These are phyloP conservation scores for Vanessa cardui DNA, from an alignment of 2,888 invertebrate species.

Conservation along the genomic window DNA sequence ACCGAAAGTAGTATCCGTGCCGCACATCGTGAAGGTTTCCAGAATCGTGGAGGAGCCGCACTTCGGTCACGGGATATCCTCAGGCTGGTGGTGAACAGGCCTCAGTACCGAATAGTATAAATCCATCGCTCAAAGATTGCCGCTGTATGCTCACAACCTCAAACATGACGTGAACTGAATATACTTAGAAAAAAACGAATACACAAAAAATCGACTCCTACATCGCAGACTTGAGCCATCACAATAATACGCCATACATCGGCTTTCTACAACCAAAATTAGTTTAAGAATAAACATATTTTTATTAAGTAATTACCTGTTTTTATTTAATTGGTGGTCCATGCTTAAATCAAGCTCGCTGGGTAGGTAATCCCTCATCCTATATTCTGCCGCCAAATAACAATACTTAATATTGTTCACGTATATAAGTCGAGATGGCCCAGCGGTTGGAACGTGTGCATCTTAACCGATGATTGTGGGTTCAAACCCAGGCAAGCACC, in stretches of 20 bases:
- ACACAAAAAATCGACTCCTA: no score
- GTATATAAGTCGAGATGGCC: no score
- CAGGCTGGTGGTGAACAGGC: conserved; percentile 57
- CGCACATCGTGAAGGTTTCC: conserved; percentile 53
- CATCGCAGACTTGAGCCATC: no score
- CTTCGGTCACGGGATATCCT: conserved; percentile 37
- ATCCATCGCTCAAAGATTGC: conserved; percentile 12
- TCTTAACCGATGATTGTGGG: no score
- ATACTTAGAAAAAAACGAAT: no score
- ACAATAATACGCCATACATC: neutral
- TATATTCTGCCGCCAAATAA: no score
- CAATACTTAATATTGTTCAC: no score
- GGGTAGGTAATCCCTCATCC: no score
- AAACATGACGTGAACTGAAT: neutral
- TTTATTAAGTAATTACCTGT: conserved; percentile 16
- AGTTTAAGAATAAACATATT: conserved; percentile 36
- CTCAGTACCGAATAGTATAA: conserved; percentile 1
- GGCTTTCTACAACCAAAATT: conserved; percentile 40
- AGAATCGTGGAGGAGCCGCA: conserved; percentile 51
- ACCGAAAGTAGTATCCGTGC: conserved; percentile 58
- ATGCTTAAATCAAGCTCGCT: no score
- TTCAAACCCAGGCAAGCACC: no score
- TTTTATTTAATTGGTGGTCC: conserved; percentile 15
- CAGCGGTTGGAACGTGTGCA: no score
- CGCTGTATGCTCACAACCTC: neutral